Evolutionary conservation across 2,888 invertebrate species (phyloP).

Genomic region (Danaus chrysippus): DNA sequence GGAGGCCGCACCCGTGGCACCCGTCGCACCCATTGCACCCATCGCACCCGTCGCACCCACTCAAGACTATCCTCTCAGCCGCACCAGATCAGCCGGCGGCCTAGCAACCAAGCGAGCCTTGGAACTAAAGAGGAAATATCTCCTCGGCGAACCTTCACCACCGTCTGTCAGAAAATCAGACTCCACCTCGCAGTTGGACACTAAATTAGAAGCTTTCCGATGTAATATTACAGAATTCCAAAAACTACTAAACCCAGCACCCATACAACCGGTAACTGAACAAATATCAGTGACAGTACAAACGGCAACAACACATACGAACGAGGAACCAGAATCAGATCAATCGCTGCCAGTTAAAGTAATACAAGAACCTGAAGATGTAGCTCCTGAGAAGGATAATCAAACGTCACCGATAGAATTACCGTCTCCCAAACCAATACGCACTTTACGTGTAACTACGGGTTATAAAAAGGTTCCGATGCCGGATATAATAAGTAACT

Average conservation of each 20-base stretch:
- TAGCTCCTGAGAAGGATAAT: no score
- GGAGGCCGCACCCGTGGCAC: slow-evolving; percentile 86
- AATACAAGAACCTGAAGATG: no score
- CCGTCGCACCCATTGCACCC: slow-evolving; percentile 76
- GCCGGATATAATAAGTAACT: slow-evolving; percentile 80
- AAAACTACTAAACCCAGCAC: slow-evolving; percentile 88
- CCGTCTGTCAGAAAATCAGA: slow-evolving; percentile 89
- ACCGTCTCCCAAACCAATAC: slow-evolving; percentile 41
- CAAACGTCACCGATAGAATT: no score
- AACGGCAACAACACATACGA: background rate
- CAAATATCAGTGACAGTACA: background rate
- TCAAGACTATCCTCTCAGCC: slow-evolving; percentile 88
- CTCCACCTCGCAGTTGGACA: slow-evolving; percentile 90
- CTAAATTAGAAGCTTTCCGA: slow-evolving; percentile 89
- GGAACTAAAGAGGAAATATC: slow-evolving; percentile 91
- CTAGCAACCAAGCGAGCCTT: slow-evolving; percentile 92
- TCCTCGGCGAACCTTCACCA: slow-evolving; percentile 85
- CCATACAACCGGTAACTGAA: background rate
- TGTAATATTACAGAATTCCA: slow-evolving; percentile 93
- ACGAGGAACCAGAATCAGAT: no score
- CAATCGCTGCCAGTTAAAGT: no score
- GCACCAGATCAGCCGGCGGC: slow-evolving; percentile 92
- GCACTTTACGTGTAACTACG: slow-evolving; percentile 52
- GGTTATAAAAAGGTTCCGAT: slow-evolving; percentile 73
- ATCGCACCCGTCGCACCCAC: slow-evolving; percentile 69